Evolutionary conservation across 2,888 invertebrate genomes (phyloP).

Genomic region (Aphidoletes aphidimyza): DNA sequence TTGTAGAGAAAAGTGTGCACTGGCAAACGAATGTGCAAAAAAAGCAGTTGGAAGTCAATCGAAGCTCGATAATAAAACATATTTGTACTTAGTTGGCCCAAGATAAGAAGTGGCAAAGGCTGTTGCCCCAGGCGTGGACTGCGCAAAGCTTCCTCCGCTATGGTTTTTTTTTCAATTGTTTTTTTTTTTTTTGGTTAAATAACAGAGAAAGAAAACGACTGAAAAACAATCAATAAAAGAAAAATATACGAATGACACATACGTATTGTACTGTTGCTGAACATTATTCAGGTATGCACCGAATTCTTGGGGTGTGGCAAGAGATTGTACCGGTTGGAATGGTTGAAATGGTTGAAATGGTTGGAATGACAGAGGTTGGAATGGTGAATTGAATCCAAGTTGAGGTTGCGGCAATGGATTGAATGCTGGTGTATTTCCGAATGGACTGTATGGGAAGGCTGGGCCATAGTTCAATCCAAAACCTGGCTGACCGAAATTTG

Average conservation of each 20-base stretch:
- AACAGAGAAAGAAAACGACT: constrained; percentile 25
- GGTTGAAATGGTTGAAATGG: neutral
- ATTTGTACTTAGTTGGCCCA: constrained; percentile 55
- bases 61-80: neutral
- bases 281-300: constrained; percentile 57
- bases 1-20: neutral
- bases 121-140: constrained; percentile 56
- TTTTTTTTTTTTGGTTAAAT: constrained; percentile 25
- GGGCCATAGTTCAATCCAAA: too few relatives aligned
- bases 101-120: constrained; percentile 55
- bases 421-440: too few relatives aligned
- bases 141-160: constrained; percentile 55
- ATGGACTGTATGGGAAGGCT: too few relatives aligned
- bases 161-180: constrained; percentile 7
- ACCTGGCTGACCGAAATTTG: too few relatives aligned
- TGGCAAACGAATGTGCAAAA: neutral
- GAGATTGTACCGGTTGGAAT: constrained; percentile 8
- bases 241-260: constrained; percentile 55
- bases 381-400: too few relatives aligned
- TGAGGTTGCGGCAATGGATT: too few relatives aligned
- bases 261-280: constrained; percentile 57
- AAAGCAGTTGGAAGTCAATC: neutral
- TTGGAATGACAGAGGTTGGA: too few relatives aligned
- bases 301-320: constrained; percentile 53
- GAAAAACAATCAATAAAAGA: neutral